A percentile compares a stretch with the other conserved stretches of the same genome.
These are phyloP conservation scores for Odontamblyopus rebecca DNA, from an alignment of 2,797 vertebrate genomes.

Conservation along the genomic window DNA sequence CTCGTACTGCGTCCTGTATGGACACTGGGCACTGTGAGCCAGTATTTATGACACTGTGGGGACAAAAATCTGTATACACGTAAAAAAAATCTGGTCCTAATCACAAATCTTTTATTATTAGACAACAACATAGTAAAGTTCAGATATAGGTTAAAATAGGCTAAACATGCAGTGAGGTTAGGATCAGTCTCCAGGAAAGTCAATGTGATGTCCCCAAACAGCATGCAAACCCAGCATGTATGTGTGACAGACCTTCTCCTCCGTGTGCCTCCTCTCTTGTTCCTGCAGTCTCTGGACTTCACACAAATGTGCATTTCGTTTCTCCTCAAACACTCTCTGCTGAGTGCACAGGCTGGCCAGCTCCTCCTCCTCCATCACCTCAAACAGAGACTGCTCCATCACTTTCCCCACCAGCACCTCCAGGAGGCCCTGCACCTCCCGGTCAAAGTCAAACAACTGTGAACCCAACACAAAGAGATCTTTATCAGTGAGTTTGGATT, in stretches of 20 bases:
- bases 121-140: not conserved
- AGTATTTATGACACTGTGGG: too few species aligned
- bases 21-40: too few species aligned
- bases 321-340: constrained; percentile 79
- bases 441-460: constrained; percentile 94
- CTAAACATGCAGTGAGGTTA: not conserved
- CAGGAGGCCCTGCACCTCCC: constrained; percentile 87
- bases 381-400: constrained; percentile 88
- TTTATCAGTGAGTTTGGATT: not conserved
- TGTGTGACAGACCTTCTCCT: constrained; percentile 81
- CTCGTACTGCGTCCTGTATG: too few species aligned
- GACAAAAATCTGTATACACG: too few species aligned
- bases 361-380: constrained; percentile 95
- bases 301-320: constrained; percentile 82
- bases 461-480: constrained; percentile 16
- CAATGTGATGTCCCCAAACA: not conserved
- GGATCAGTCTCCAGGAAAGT: not conserved
- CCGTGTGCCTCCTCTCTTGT: constrained; percentile 81
- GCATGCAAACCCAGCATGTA: not conserved
- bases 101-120: not conserved
- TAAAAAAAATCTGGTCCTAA: too few species aligned
- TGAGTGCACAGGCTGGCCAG: constrained; percentile 78
- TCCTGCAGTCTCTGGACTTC: constrained; percentile 90
- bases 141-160: not conserved
- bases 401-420: constrained; percentile 92